phyloP scores from a whole-genome alignment of 2,113 vertebrate species.

The Hippoglossus stenolepis region DNA sequence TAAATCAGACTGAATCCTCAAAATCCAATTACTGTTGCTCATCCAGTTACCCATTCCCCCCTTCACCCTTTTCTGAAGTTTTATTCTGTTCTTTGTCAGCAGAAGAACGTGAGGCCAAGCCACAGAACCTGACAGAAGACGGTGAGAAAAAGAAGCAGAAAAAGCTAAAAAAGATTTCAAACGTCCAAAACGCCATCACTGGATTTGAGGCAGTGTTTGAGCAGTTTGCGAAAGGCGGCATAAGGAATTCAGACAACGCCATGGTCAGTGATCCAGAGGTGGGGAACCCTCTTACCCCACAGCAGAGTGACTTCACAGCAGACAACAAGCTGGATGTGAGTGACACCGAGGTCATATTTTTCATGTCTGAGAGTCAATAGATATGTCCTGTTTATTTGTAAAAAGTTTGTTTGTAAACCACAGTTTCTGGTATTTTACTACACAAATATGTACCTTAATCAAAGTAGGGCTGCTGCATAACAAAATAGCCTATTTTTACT shows the following conservation, averaged over 20 bases:
- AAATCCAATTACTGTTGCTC: neutral
- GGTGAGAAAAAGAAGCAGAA: conserved; percentile 72
- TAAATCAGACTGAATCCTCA: neutral
- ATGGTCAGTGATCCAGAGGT: neutral
- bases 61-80: neutral
- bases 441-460: neutral
- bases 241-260: neutral
- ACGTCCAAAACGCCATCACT: conserved; percentile 32
- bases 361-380: neutral
- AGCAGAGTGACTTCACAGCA: neutral
- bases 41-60: neutral
- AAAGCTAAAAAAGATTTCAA: conserved; percentile 69
- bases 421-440: neutral
- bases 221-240: conserved; percentile 78
- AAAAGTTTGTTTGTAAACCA: neutral
- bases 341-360: conserved; percentile 52
- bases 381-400: no score
- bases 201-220: conserved; percentile 88
- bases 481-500: no score
- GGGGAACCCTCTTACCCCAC: neutral
- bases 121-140: conserved; percentile 44
- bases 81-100: neutral
- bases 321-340: conserved; percentile 43
- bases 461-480: no score
- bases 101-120: conserved; percentile 38